Conservation (phyloP, 2,888 invertebrate species). For the Crematogaster levior region DNA sequence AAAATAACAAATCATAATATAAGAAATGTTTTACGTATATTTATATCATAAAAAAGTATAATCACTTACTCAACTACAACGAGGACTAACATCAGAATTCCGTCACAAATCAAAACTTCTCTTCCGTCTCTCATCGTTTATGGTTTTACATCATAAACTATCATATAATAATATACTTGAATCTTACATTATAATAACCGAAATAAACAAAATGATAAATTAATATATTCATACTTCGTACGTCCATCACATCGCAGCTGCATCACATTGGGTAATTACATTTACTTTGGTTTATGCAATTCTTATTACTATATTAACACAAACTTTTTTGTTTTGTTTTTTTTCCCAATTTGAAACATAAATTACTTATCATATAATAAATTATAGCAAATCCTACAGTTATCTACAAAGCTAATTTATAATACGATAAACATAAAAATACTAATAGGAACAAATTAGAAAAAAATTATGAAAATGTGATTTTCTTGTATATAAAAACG, state of each 20-base stretch:
- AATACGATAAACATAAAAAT: background rate
- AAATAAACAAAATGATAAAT: background rate
- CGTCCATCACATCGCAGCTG: background rate
- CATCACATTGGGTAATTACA: background rate
- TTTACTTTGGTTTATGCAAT: background rate
- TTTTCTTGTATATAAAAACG: background rate
- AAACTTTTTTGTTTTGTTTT: background rate
- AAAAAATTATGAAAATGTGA: background rate
- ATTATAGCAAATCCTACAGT: background rate
- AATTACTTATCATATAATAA: slow-evolving; percentile 3
- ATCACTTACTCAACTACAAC: background rate
- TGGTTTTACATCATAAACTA: slow-evolving; percentile 16
- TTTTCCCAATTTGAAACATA: background rate
- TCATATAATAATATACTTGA: background rate
- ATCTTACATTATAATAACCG: background rate
- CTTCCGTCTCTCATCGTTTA: background rate
- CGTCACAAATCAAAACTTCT: background rate
- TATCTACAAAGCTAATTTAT: slow-evolving; percentile 6
- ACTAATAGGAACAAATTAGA: slow-evolving; percentile 5
- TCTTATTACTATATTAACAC: background rate
- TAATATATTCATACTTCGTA: slow-evolving; percentile 11
- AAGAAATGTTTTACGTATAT: background rate
- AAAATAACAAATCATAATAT: background rate
- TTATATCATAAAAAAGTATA: background rate
- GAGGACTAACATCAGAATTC: background rate